These are phyloP conservation scores for Cyclophora punctaria DNA, from an alignment of 2,888 invertebrate species.

Conservation along the genomic window DNA sequence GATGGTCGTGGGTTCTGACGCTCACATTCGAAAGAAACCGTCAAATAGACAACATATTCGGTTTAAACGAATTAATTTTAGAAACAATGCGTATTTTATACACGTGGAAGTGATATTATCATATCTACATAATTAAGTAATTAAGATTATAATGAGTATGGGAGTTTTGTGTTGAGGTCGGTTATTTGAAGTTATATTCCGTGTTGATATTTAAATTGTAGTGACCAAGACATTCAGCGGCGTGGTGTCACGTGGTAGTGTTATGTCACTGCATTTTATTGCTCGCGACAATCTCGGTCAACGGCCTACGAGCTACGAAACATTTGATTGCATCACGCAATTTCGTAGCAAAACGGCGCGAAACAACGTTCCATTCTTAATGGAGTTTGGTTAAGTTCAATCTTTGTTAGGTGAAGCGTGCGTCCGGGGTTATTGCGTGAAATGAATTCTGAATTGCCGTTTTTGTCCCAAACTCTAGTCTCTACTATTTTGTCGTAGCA, in stretches of 20 bases:
- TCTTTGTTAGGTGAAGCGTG: conserved; percentile 37
- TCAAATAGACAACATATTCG: conserved; percentile 19
- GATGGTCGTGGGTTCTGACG: conserved; percentile 21
- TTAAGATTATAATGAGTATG: conserved; percentile 11
- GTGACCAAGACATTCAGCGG: conserved; percentile 21
- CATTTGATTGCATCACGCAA: conserved; percentile 31
- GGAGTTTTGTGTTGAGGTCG: not conserved
- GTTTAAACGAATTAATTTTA: conserved; percentile 16
- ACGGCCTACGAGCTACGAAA: conserved; percentile 29
- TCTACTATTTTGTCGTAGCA: conserved; percentile 20
- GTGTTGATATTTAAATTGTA: conserved; percentile 8
- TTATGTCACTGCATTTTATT: conserved; percentile 37
- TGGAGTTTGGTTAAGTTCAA: conserved; percentile 38
- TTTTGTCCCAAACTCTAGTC: conserved; percentile 26
- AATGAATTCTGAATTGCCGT: conserved; percentile 41
- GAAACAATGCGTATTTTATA: conserved; percentile 26
- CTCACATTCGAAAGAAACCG: conserved; percentile 24
- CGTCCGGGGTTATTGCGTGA: conserved; percentile 33
- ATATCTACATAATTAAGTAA: conserved; percentile 18
- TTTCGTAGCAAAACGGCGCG: conserved; percentile 28
- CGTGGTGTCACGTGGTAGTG: conserved; percentile 19
- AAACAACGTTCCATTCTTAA: conserved; percentile 36
- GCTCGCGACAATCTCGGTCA: conserved; percentile 33
- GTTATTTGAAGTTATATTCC: conserved; percentile 3
- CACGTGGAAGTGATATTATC: conserved; percentile 14